Base-by-base conservation (phyloP, 2,797 vertebrate species). In the Acropternis orthonyx region DNA sequence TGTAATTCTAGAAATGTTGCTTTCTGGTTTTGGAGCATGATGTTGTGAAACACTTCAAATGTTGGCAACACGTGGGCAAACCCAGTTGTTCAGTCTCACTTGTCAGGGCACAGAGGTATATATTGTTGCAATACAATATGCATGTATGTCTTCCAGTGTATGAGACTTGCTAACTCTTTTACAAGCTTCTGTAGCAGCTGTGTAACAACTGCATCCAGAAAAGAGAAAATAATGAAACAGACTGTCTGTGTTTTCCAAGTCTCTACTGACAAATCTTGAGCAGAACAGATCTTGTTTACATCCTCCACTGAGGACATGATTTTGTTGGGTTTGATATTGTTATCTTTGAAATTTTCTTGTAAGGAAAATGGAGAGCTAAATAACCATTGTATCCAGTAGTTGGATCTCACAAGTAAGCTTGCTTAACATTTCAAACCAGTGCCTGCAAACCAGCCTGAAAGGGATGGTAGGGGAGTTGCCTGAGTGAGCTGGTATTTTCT, bases 11-110 rank as follows among this genome's bases (percentile, higher is more conserved):
- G 55, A 76, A 88, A 34, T 22, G 10, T 13, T 65, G 30, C 23
- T 30, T 4, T 82, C 32, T 27, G 3, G 4, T 91, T 83, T 51
- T 52, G 10, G 49, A 41, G 15, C 6, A 5, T 0, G 7, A 24
- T 73, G 89, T 73, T 48, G 37, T 61, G 48, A 52, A 79, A 61
- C 8, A 3, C 72, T 55, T 59, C 9, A 27, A 14, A n/a, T 28
- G 34, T 37, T 55, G 43, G n/a, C n/a, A 74, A 51, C 12, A 13
- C 0, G 0, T 41, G 37, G 52, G 30, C 24, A 27, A 86, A 37
- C 22, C 15, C 46, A 44, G 14, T 75, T 71, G 23, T 41, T 81
- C 30, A 28, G 14, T 49, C 46, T 48, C 30, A 5, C 0, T 2
- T 49, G 51, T 36, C 7, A 2, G 24, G 69, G 34, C 46, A 69